Conservation (phyloP, 2,888 invertebrate genomes). For the Agrypnus murinus region DNA sequence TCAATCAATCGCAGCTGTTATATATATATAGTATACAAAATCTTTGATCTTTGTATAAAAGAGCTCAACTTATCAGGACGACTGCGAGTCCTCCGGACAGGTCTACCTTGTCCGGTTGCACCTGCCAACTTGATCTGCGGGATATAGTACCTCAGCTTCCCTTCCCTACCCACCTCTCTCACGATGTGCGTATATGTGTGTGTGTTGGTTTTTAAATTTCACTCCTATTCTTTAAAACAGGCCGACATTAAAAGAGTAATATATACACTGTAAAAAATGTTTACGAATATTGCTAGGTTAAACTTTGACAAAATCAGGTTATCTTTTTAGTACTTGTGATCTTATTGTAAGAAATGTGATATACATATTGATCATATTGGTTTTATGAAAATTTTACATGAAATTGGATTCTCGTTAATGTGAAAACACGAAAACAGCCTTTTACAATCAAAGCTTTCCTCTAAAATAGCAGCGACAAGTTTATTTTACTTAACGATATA, state of each 20-base stretch:
- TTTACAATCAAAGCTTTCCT: too few species aligned
- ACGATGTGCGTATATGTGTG: not conserved
- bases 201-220: not conserved
- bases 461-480: too few species aligned
- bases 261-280: slow-evolving; percentile 30
- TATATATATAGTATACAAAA: slow-evolving; percentile 1
- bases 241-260: too few species aligned
- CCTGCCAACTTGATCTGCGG: slow-evolving; percentile 57
- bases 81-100: slow-evolving; percentile 45
- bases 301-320: too few species aligned
- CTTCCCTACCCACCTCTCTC: slow-evolving; percentile 21
- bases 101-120: slow-evolving; percentile 57
- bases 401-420: too few species aligned
- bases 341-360: too few species aligned
- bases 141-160: slow-evolving; percentile 50
- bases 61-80: slow-evolving; percentile 40
- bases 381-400: too few species aligned
- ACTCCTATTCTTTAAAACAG: not conserved
- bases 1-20: slow-evolving; percentile 7
- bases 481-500: too few species aligned
- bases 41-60: not conserved
- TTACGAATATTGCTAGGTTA: too few species aligned
- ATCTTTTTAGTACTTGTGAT: too few species aligned
- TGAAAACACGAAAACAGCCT: too few species aligned
- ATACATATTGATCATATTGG: too few species aligned